These are phyloP conservation scores for Margarornis squamiger DNA, from an alignment of 2,797 vertebrate genomes.

Conservation along the genomic window DNA sequence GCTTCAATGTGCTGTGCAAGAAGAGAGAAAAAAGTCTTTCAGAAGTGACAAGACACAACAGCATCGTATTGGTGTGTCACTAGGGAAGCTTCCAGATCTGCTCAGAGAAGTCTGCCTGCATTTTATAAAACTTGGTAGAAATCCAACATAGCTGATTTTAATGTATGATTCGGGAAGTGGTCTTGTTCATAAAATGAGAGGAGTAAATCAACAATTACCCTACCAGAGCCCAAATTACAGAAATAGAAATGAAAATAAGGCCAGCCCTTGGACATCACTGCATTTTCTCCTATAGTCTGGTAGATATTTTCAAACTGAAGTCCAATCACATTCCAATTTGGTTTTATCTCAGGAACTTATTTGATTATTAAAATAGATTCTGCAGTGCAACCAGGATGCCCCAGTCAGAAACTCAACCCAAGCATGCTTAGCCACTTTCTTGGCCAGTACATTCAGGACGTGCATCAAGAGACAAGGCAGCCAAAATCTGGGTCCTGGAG, in stretches of 20 bases:
- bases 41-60: not conserved
- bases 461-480: not conserved
- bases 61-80: not conserved
- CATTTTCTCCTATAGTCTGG: not conserved
- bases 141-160: not conserved
- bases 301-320: not conserved
- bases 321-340: not conserved
- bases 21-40: not conserved
- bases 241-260: not conserved
- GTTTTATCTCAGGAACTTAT: not conserved
- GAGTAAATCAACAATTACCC: not conserved
- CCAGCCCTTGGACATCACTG: not conserved
- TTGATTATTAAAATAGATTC: not conserved
- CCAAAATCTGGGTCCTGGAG: not conserved
- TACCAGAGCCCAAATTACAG: not conserved
- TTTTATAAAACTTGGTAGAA: not conserved
- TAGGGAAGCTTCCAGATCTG: not conserved
- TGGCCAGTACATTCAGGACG: too few species aligned
- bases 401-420: not conserved
- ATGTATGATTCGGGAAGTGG: not conserved
- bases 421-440: rapidly evolving
- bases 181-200: not conserved
- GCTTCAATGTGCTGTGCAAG: not conserved
- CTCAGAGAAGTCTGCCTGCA: not conserved
- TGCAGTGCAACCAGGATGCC: not conserved